A percentile compares a stretch with the other conserved stretches of the same genome.
phyloP scores from a whole-genome alignment of 2,888 invertebrate species.

The Rutpela maculata region DNA sequence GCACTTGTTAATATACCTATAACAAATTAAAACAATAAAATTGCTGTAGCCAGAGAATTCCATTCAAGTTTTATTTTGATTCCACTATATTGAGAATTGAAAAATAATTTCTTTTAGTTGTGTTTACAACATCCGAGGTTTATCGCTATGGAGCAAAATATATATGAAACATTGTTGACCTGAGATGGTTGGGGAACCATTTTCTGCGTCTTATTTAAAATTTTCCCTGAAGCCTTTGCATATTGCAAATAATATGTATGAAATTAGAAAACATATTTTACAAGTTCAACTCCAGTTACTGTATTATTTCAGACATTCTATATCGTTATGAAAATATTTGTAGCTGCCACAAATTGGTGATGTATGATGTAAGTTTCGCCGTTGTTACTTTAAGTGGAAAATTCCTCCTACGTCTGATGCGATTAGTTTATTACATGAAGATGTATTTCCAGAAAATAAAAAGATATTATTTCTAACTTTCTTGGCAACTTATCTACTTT shows the following conservation, averaged over 20 bases:
- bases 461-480: constrained; percentile 7
- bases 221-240: too few relatives aligned
- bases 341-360: constrained; percentile 20
- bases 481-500: neutral
- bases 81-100: too few relatives aligned
- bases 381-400: constrained; percentile 15
- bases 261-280: neutral
- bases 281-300: neutral
- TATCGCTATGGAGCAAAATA: too few relatives aligned
- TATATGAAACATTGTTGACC: too few relatives aligned
- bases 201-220: too few relatives aligned
- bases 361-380: constrained; percentile 17
- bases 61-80: too few relatives aligned
- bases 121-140: too few relatives aligned
- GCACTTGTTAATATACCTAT: too few relatives aligned
- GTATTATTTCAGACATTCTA: neutral
- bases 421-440: neutral
- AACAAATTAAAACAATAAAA: too few relatives aligned
- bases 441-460: neutral
- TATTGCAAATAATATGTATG: neutral
- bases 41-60: too few relatives aligned
- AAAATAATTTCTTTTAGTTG: too few relatives aligned
- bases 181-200: too few relatives aligned
- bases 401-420: constrained; percentile 1
- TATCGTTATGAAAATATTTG: constrained; percentile 12